A percentile compares a stretch with the other conserved stretches of the same genome.
Conservation (phyloP, 2,888 invertebrate species). For the Drosophila niveifrons region DNA sequence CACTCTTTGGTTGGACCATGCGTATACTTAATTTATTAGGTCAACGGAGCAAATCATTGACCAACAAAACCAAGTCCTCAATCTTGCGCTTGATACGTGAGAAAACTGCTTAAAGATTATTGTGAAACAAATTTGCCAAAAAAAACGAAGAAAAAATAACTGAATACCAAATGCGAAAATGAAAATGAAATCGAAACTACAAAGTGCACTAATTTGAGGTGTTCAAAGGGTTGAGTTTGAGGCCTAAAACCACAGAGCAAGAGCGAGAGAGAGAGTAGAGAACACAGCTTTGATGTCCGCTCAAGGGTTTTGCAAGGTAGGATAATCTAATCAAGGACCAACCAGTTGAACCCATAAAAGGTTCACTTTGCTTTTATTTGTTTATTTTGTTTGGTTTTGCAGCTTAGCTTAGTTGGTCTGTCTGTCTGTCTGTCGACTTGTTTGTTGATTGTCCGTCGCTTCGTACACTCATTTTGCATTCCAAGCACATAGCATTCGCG, state of each 20-base stretch:
- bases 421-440: conserved; percentile 34
- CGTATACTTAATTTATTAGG: conserved; percentile 73
- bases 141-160: neutral
- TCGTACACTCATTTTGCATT: conserved; percentile 49
- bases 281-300: conserved; percentile 68
- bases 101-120: conserved; percentile 54
- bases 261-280: neutral
- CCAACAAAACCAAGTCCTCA: conserved; percentile 31
- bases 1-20: conserved; percentile 19
- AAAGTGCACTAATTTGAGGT: conserved; percentile 79
- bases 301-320: conserved; percentile 70
- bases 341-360: conserved; percentile 50
- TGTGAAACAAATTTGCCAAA: conserved; percentile 34
- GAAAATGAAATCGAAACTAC: conserved; percentile 68
- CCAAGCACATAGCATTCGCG: conserved; percentile 49
- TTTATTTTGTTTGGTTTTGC: conserved; percentile 25
- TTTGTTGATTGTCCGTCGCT: conserved; percentile 21
- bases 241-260: conserved; percentile 44
- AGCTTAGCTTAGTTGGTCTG: conserved; percentile 41
- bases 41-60: conserved; percentile 80
- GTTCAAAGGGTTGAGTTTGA: conserved; percentile 53
- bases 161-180: conserved; percentile 15
- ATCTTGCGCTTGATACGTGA: conserved; percentile 58
- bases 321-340: conserved; percentile 71
- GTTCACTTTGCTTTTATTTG: conserved; percentile 53